phyloP scores from a whole-genome alignment of 1,140 invertebrate genomes.

The Galleria mellonella region DNA sequence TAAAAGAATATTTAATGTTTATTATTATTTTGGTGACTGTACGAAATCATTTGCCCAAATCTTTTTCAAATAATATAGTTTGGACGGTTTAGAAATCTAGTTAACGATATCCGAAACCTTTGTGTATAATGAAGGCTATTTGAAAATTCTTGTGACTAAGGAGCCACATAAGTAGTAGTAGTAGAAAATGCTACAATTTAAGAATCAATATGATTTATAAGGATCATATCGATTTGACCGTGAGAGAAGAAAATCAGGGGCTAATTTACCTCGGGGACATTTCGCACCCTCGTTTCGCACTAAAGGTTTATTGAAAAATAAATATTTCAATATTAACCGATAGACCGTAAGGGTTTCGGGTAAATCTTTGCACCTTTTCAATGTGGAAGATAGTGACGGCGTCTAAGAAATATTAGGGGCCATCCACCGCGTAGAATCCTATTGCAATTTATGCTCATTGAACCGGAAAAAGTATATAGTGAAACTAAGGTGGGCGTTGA shows the following conservation, averaged over 20 bases:
- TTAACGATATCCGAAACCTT: too few species aligned
- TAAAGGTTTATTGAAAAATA: constrained; percentile 35
- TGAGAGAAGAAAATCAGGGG: constrained; percentile 22
- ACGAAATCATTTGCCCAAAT: too few species aligned
- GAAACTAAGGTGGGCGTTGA: constrained; percentile 51
- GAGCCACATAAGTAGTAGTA: too few species aligned
- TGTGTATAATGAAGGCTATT: too few species aligned
- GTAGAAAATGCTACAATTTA: background rate
- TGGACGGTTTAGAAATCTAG: too few species aligned
- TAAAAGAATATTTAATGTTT: too few species aligned
- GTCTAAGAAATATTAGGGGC: constrained; percentile 46
- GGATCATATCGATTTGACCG: constrained; percentile 25
- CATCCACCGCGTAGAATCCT: constrained; percentile 56
- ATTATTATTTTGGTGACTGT: too few species aligned
- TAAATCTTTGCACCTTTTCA: constrained; percentile 55
- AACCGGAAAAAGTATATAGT: constrained; percentile 59
- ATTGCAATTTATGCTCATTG: constrained; percentile 70
- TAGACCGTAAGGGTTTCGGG: constrained; percentile 29
- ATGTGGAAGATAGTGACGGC: constrained; percentile 31
- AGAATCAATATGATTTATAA: constrained; percentile 16
- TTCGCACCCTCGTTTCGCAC: constrained; percentile 4
- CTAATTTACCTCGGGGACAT: constrained; percentile 9
- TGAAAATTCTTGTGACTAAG: too few species aligned
- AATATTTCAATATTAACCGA: constrained; percentile 41
- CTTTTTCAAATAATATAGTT: too few species aligned